A percentile compares a stretch with the other conserved stretches of the same genome.
These are phyloP conservation scores for Cyprinodon variegatus DNA, from an alignment of 2,113 vertebrate genomes.

Conservation along the genomic window DNA sequence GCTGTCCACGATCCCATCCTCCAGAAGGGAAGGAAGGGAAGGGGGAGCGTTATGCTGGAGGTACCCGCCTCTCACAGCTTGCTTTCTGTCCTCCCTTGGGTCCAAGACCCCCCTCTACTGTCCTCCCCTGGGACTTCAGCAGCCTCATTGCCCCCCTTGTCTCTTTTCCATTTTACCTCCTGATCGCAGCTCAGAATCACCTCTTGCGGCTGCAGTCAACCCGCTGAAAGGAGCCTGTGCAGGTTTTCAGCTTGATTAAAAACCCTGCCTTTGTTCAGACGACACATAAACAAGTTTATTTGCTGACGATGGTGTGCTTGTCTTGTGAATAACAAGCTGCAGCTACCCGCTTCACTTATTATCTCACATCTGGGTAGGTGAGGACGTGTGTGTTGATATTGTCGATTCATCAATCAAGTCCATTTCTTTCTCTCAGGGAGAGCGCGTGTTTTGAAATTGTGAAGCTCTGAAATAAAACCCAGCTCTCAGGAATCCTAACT, in stretches of 20 bases:
- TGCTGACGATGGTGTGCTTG: conserved; percentile 43
- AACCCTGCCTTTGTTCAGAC: conserved; percentile 6
- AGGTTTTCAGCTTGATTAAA: neutral
- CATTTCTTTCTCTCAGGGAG: conserved; percentile 12
- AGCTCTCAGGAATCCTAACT: conserved; percentile 26
- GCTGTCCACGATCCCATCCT: conserved; percentile 66
- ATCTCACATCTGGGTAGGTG: conserved; percentile 42
- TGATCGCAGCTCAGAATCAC: conserved; percentile 11
- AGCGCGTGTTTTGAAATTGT: conserved; percentile 33
- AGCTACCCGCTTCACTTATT: conserved; percentile 72
- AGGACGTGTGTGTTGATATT: conserved; percentile 13
- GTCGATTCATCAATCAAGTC: conserved; percentile 33
- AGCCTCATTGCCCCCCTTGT: conserved; percentile 48
- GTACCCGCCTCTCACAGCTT: conserved; percentile 80
- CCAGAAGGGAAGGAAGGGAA: conserved; percentile 69
- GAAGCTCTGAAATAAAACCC: conserved; percentile 23
- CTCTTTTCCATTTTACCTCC: conserved; percentile 31
- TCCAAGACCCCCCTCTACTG: conserved; percentile 56
- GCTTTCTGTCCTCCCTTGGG: conserved; percentile 64
- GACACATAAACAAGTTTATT: conserved; percentile 17
- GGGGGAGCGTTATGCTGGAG: conserved; percentile 68
- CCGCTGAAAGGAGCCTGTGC: conserved; percentile 7
- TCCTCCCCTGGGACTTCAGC: conserved; percentile 18
- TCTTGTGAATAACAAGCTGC: conserved; percentile 49
- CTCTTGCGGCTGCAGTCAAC: conserved; percentile 18